phyloP scores from a whole-genome alignment of 2,888 invertebrate genomes.

The Eupithecia dodoneata region DNA sequence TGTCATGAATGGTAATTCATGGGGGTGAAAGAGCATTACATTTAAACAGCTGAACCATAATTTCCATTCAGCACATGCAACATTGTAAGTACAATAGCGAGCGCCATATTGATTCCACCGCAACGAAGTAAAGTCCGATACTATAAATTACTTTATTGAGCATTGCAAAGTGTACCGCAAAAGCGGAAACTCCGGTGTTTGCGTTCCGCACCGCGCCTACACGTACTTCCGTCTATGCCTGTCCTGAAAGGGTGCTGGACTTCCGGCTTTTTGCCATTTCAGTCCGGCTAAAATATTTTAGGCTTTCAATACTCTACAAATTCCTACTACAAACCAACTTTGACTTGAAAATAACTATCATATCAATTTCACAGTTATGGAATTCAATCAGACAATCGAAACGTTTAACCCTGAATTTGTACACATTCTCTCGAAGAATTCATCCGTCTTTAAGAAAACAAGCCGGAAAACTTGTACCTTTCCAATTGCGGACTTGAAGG shows the following conservation, averaged over 20 bases:
- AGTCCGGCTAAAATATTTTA: slow-evolving; percentile 15
- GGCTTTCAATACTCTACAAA: not conserved
- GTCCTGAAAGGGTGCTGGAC: slow-evolving; percentile 46
- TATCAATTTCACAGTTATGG: not conserved
- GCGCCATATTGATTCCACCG: slow-evolving; percentile 38
- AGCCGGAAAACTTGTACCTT: not conserved
- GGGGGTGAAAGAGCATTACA: not conserved
- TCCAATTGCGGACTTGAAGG: not conserved
- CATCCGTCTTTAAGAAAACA: not conserved
- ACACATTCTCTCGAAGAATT: not conserved
- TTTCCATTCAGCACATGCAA: slow-evolving; percentile 33
- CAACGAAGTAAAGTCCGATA: slow-evolving; percentile 41
- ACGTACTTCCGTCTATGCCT: slow-evolving; percentile 71
- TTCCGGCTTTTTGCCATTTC: slow-evolving; percentile 25
- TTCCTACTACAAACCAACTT: not conserved
- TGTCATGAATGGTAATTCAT: not conserved
- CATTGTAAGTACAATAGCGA: slow-evolving; percentile 22
- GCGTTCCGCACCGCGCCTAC: slow-evolving; percentile 70
- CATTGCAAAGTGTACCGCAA: slow-evolving; percentile 51
- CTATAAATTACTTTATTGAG: slow-evolving; percentile 54
- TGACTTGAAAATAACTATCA: not conserved
- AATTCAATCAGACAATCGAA: not conserved
- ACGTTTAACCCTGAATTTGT: not conserved
- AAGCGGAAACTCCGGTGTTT: slow-evolving; percentile 69
- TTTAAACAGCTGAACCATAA: slow-evolving; percentile 14